Evolutionary conservation across 2,797 vertebrate species (phyloP).

Genomic region (Liasis olivaceus): DNA sequence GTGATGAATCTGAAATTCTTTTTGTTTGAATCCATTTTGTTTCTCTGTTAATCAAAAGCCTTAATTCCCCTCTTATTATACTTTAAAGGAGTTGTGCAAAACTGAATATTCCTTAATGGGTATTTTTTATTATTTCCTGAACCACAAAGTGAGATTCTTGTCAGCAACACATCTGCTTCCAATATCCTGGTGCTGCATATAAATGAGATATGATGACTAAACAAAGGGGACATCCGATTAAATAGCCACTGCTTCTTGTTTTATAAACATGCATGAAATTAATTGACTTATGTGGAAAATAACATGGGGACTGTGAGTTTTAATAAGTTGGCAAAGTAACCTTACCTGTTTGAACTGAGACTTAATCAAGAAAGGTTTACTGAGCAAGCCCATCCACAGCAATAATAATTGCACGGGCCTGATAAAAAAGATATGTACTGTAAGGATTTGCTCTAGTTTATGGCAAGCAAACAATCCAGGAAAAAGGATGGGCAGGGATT

Average conservation of each 20-base stretch:
- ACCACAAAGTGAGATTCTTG: conserved; percentile 2
- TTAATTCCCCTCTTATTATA: background rate
- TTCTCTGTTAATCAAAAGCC: background rate
- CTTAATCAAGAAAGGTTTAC: conserved; percentile 31
- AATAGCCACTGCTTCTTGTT: conserved; percentile 26
- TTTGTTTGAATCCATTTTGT: background rate
- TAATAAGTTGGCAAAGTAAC: conserved; percentile 38
- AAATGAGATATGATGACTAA: conserved; percentile 45
- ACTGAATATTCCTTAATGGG: conserved; percentile 27
- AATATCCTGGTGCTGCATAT: conserved; percentile 35
- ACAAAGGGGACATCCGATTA: conserved; percentile 47
- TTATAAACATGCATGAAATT: conserved; percentile 54
- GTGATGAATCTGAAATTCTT: conserved; percentile 8
- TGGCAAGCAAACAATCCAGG: background rate
- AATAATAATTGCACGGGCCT: background rate
- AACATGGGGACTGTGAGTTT: conserved; percentile 33
- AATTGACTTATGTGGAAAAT: conserved; percentile 40
- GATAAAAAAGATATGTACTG: conserved; percentile 1
- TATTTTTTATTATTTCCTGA: background rate
- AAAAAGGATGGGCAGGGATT: too few relatives aligned
- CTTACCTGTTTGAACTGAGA: conserved; percentile 20
- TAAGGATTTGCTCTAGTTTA: background rate
- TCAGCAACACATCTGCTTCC: conserved; percentile 7
- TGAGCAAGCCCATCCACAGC: conserved; percentile 27
- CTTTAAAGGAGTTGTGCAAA: conserved; percentile 3